Conservation (phyloP, 2,888 invertebrate species). For the Chironomus riparius region DNA sequence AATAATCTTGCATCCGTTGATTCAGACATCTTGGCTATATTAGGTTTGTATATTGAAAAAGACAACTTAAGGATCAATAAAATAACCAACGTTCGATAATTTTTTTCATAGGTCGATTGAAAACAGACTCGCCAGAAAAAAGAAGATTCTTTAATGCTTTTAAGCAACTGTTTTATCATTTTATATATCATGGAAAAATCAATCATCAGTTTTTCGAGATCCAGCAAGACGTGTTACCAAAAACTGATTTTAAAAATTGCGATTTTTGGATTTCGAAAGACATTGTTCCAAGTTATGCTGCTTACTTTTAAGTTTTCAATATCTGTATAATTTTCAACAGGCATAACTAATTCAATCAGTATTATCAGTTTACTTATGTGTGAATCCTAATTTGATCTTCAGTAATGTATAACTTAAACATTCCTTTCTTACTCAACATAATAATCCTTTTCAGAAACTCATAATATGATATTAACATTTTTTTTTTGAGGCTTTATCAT, state of each 20-base stretch:
- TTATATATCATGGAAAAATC: slow-evolving; percentile 65
- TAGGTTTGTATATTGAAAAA: slow-evolving; percentile 46
- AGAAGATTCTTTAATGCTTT: slow-evolving; percentile 66
- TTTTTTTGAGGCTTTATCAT: too few relatives aligned
- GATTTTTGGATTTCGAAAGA: slow-evolving; percentile 67
- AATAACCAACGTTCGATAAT: too few relatives aligned
- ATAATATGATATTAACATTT: too few relatives aligned
- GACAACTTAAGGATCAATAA: slow-evolving; percentile 33
- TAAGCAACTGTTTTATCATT: slow-evolving; percentile 74
- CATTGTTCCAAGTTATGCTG: slow-evolving; percentile 62
- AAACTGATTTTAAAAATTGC: slow-evolving; percentile 60
- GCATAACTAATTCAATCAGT: too few relatives aligned
- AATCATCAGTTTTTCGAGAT: slow-evolving; percentile 57
- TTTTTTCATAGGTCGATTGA: slow-evolving; percentile 45
- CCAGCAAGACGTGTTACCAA: slow-evolving; percentile 59
- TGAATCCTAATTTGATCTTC: too few relatives aligned
- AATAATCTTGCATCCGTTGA: slow-evolving; percentile 47
- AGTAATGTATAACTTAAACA: too few relatives aligned
- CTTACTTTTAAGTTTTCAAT: neutral
- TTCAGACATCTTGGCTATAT: slow-evolving; percentile 68
- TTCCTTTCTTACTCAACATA: too few relatives aligned
- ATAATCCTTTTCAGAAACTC: too few relatives aligned
- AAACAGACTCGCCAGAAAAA: slow-evolving; percentile 62
- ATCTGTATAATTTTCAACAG: too few relatives aligned
- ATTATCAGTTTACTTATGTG: too few relatives aligned